Percentiles rank a stretch among this genome's conserved stretches.
Conservation (phyloP, 2,888 invertebrate species). For the Drosophila setosimentum region DNA sequence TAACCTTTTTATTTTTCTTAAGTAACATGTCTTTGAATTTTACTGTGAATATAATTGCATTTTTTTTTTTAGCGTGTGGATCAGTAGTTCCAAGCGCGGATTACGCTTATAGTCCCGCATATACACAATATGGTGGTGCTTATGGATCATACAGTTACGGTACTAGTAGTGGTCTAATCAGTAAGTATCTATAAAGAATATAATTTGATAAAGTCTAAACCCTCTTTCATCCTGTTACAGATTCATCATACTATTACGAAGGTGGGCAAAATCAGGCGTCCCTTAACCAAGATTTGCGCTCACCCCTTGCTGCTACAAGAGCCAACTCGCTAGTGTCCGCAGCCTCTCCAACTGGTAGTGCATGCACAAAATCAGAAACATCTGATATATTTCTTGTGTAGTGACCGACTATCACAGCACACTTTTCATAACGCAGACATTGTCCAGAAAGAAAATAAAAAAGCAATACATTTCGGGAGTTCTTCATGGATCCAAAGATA, state of each 20-base stretch:
- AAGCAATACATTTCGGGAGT: background rate
- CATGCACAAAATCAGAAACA: slow-evolving; percentile 88
- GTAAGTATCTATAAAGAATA: slow-evolving; percentile 80
- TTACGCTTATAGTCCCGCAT: slow-evolving; percentile 90
- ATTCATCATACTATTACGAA: slow-evolving; percentile 89
- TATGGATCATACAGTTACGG: slow-evolving; percentile 89
- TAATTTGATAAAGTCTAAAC: background rate
- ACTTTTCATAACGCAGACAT: background rate
- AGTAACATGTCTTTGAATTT: background rate
- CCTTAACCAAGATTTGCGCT: slow-evolving; percentile 88
- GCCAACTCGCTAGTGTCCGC: slow-evolving; percentile 90
- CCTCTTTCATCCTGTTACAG: slow-evolving; percentile 81
- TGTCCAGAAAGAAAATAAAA: background rate
- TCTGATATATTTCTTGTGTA: slow-evolving; percentile 85
- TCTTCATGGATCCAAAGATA: slow-evolving; percentile 13
- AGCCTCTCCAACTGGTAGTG: slow-evolving; percentile 90
- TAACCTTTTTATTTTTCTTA: background rate
- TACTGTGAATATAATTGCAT: background rate
- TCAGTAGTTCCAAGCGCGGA: slow-evolving; percentile 88
- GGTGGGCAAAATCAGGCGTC: slow-evolving; percentile 82
- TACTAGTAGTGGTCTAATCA: slow-evolving; percentile 88
- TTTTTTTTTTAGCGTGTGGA: slow-evolving; percentile 86
- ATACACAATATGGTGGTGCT: slow-evolving; percentile 86
- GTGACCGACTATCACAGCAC: slow-evolving; percentile 38
- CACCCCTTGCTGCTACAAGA: slow-evolving; percentile 89